Percentiles rank a stretch among this genome's conserved stretches.
Conservation (phyloP, 2,113 vertebrate species). For the Ochotona princeps region DNA sequence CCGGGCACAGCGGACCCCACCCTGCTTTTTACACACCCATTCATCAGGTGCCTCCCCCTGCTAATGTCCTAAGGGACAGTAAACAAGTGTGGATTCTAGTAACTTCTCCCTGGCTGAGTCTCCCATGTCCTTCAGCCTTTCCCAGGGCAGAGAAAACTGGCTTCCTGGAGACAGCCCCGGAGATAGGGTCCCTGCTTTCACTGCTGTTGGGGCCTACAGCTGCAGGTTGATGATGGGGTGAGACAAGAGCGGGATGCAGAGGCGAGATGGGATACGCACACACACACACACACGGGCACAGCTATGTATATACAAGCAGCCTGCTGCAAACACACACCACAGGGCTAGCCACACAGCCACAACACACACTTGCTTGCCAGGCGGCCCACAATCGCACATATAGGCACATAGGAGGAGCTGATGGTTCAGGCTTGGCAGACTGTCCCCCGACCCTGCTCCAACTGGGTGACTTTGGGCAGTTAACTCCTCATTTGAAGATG, state of each 20-base stretch:
- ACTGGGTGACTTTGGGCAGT: constrained; percentile 18
- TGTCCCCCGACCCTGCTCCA: too few relatives aligned
- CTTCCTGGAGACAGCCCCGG: not conserved
- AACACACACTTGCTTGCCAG: not conserved
- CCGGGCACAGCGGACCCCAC: not conserved
- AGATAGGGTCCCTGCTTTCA: not conserved
- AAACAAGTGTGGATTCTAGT: not conserved
- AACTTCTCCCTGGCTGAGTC: not conserved
- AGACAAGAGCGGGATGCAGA: not conserved
- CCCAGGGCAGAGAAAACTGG: not conserved
- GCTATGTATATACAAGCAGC: not conserved
- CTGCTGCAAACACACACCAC: not conserved
- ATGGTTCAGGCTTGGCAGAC: not conserved
- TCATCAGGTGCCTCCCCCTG: not conserved
- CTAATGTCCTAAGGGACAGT: not conserved
- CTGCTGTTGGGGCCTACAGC: not conserved
- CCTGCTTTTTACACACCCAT: not conserved
- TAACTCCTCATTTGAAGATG: not conserved
- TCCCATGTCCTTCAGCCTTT: not conserved
- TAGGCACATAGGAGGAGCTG: not conserved
- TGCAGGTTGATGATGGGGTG: not conserved
- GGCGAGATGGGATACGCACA: not conserved
- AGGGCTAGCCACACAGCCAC: not conserved
- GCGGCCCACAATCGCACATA: not conserved
- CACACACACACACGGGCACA: not conserved